phyloP scores from a whole-genome alignment of 2,113 vertebrate species.

The Sclerurus mexicanus region DNA sequence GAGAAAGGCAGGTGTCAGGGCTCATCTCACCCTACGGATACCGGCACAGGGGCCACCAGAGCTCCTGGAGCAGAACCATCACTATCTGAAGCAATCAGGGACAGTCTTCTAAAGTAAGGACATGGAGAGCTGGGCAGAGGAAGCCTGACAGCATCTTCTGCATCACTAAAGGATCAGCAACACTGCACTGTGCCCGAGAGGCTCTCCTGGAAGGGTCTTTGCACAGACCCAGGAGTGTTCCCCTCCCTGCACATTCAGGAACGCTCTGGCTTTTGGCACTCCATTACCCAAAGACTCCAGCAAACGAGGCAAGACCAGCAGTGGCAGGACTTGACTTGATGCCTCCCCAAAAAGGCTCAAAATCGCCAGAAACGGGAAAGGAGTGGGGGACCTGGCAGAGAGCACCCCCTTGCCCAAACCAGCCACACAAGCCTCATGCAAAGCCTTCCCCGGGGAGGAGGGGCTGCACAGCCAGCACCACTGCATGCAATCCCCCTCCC shows the following conservation, averaged over 20 bases:
- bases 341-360: neutral
- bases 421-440: neutral
- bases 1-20: neutral
- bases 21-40: neutral
- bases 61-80: neutral
- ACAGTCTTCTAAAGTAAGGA: neutral
- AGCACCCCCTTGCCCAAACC: neutral
- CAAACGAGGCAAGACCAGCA: neutral
- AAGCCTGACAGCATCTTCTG: neutral
- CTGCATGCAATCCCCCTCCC: neutral
- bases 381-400: neutral
- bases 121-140: neutral
- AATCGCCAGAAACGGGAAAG: neutral
- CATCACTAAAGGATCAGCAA: neutral
- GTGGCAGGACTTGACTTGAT: accelerated
- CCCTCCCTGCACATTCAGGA: neutral
- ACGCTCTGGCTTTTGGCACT: accelerated
- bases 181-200: accelerated
- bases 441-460: neutral
- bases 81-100: neutral
- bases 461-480: neutral
- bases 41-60: neutral
- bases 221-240: neutral
- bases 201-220: neutral
- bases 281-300: neutral